Conservation (phyloP, 2,797 vertebrate species). For the Smutsia gigantea region DNA sequence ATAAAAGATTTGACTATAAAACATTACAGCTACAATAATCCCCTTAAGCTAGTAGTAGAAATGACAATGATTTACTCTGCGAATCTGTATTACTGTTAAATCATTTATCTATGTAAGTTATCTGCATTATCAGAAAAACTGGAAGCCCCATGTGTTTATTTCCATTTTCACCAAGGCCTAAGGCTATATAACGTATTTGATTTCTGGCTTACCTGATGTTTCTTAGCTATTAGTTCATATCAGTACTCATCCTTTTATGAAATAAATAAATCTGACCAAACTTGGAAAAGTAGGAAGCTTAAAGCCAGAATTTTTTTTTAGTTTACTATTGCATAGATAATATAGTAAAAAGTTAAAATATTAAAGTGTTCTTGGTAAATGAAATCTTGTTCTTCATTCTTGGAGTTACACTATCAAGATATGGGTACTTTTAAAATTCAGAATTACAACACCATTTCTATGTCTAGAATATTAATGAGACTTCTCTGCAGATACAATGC, state of each 20-base stretch:
- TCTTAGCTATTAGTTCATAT: constrained; percentile 25
- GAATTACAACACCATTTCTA: constrained; percentile 18
- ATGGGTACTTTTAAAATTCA: not conserved
- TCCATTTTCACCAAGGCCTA: constrained; percentile 54
- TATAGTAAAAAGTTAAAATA: constrained; percentile 37
- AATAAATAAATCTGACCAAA: constrained; percentile 47
- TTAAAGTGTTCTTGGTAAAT: not conserved
- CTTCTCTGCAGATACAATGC: constrained; percentile 42
- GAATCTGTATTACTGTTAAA: constrained; percentile 1
- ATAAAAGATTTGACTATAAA: constrained; percentile 47
- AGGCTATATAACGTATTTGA: constrained; percentile 44
- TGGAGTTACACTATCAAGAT: constrained; percentile 34
- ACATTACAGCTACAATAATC: not conserved
- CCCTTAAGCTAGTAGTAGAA: constrained; percentile 51
- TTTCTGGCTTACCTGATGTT: constrained; percentile 47
- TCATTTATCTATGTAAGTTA: constrained; percentile 61
- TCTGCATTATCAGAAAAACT: constrained; percentile 56
- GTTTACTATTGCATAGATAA: constrained; percentile 37
- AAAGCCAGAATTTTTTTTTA: constrained; percentile 45
- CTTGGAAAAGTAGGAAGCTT: constrained; percentile 1
- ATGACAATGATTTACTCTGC: constrained; percentile 63
- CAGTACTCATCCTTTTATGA: constrained; percentile 43
- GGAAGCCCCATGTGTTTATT: constrained; percentile 44
- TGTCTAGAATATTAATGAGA: constrained; percentile 32
- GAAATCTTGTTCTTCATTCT: constrained; percentile 56